phyloP scores from a whole-genome alignment of 2,888 invertebrate species.

The Adelognathus sp. region DNA sequence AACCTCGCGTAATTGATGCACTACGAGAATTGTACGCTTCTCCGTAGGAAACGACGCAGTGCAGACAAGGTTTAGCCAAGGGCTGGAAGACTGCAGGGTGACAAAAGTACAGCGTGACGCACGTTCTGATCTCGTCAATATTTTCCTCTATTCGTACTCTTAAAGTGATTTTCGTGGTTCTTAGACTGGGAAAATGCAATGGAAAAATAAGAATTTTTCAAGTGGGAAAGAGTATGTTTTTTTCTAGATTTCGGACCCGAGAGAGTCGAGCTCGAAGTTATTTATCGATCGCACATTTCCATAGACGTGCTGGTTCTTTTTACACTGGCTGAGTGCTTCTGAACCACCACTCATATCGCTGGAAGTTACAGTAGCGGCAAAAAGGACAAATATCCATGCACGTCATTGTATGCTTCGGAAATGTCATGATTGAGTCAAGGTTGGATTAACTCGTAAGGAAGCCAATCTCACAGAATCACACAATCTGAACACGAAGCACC shows the following conservation, averaged over 20 bases:
- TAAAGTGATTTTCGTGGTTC: neutral
- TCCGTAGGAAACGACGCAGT: neutral
- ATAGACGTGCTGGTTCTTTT: too few relatives aligned
- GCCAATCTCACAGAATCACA: too few relatives aligned
- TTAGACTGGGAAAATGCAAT: neutral
- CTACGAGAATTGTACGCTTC: neutral
- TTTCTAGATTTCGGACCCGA: neutral
- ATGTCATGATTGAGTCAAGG: too few relatives aligned
- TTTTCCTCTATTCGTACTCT: constrained; percentile 1
- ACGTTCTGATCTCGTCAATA: constrained; percentile 27
- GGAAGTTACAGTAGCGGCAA: too few relatives aligned
- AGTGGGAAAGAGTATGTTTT: neutral
- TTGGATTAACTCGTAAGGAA: too few relatives aligned
- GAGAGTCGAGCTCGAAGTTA: neutral
- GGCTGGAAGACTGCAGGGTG: constrained; percentile 18
- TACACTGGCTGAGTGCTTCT: too few relatives aligned
- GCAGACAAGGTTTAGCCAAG: neutral
- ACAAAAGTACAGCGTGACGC: constrained; percentile 34
- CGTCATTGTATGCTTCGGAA: too few relatives aligned
- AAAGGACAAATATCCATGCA: too few relatives aligned
- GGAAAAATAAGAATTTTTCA: neutral
- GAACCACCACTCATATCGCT: too few relatives aligned
- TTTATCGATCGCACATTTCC: neutral
- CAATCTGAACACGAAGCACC: too few relatives aligned
- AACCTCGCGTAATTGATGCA: constrained; percentile 29